Base-by-base conservation (phyloP, 2,888 invertebrate species). In the Amphipoea lucens region DNA sequence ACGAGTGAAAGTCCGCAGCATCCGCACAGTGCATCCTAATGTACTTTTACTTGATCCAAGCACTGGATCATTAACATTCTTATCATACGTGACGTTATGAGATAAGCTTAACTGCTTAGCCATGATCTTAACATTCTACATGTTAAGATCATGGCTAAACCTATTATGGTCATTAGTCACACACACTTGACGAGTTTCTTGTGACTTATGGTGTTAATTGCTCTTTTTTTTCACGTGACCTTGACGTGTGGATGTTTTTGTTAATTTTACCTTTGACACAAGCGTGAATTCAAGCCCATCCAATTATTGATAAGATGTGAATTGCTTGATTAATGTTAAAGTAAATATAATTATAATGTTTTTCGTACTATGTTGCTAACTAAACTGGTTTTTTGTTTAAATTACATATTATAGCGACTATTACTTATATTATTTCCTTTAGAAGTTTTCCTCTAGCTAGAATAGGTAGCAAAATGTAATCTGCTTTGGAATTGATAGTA, bases 141-240 rank as follows among this genome's bases (percentile, higher is more conserved):
- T 90, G 90, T 87, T 88, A 92, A 92, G 92, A 93, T 93, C 92
- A 92, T 82, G 93, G 93, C 88, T 90, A 87, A 86, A 85, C 74
- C 82, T 88, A 85, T 90, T 89, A 83, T 78, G 69, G 77, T 81
- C 74, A 80, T 81, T 88, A 84, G 71, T 82, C 76, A 81, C 81
- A 82, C 74, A 76, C 74, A 78, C 23, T 68, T 75, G 71, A 81
- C 74, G 76, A 78, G 77, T 84, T 74, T 74, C 72, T 57, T 79
- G 48, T 80, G 48, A 78, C 67, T 80, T 74, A 77, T 67, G 70
- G 78, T 84, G 84, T 78, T 80, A 84, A 84, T 81, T 85, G 80
- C 70, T 68, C 60, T 65, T 80, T 76, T 80, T 76, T 76, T 69
- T 60, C 69, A 73, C 67, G 67, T 74, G 69, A 77, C 23, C 9